Evolutionary conservation across 2,888 invertebrate species (phyloP).

Genomic region (Trichogramma dendrolimi): DNA sequence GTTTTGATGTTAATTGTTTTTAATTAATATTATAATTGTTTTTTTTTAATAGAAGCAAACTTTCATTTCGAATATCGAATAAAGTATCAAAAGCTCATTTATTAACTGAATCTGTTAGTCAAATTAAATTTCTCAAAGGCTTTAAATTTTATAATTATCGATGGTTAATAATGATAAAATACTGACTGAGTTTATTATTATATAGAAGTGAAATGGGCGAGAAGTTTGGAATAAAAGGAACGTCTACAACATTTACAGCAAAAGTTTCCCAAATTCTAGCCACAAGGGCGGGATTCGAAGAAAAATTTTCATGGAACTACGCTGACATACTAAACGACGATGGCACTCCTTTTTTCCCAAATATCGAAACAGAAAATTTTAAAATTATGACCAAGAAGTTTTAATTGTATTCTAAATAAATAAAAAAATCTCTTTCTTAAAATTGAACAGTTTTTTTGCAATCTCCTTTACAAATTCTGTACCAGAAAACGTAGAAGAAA

Average conservation of each 20-base stretch:
- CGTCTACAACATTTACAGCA: conserved; percentile 38
- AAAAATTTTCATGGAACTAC: conserved; percentile 27
- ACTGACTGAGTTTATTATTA: neutral
- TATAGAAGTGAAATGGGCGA: conserved; percentile 35
- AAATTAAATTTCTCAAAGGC: too few relatives aligned
- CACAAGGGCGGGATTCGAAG: conserved; percentile 34
- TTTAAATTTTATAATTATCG: too few relatives aligned
- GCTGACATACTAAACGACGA: conserved; percentile 29
- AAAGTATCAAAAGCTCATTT: too few relatives aligned
- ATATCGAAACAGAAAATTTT: conserved; percentile 30
- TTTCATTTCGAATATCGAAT: too few relatives aligned
- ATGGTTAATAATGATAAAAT: too few relatives aligned
- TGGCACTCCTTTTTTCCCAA: conserved; percentile 33
- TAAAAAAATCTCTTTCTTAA: too few relatives aligned
- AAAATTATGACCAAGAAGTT: conserved; percentile 36
- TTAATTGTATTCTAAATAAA: neutral
- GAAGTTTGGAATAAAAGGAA: conserved; percentile 36
- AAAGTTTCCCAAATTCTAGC: conserved; percentile 38
- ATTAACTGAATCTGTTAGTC: too few relatives aligned
- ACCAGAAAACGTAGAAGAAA: too few relatives aligned
- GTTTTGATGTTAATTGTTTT: neutral
- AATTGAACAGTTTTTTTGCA: too few relatives aligned
- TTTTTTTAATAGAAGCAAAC: too few relatives aligned
- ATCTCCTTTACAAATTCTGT: too few relatives aligned
- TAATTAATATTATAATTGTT: neutral